These are phyloP conservation scores for Girardinichthys multiradiatus DNA, from an alignment of 2,113 vertebrate genomes.

Conservation along the genomic window DNA sequence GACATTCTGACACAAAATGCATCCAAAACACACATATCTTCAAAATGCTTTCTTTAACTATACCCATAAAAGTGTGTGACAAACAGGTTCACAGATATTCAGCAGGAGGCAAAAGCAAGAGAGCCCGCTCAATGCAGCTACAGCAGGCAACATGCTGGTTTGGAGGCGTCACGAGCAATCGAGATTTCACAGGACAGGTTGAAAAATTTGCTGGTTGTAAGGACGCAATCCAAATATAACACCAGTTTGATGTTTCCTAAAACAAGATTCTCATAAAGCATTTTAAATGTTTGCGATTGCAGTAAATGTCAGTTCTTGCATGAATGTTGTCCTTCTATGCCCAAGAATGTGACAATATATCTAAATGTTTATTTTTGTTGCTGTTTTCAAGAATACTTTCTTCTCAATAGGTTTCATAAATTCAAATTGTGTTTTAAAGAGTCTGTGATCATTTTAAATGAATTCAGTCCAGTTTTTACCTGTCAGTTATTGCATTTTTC, in stretches of 20 bases:
- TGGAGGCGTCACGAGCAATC: not conserved
- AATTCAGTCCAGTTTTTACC: too few relatives aligned
- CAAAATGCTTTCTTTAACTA: conserved; percentile 24
- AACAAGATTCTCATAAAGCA: not conserved
- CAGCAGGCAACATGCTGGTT: not conserved
- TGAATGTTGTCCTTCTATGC: too few relatives aligned
- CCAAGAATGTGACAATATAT: too few relatives aligned
- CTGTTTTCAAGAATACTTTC: too few relatives aligned
- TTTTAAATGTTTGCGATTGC: not conserved
- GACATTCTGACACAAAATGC: conserved; percentile 72
- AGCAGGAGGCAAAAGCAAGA: not conserved
- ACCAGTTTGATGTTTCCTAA: not conserved
- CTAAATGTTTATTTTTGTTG: too few relatives aligned
- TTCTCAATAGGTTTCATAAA: too few relatives aligned
- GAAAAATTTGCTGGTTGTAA: not conserved
- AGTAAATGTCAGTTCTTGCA: not conserved
- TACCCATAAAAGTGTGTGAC: not conserved
- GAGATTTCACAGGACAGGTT: not conserved
- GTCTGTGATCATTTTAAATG: too few relatives aligned
- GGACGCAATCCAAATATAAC: not conserved
- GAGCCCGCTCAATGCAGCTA: not conserved
- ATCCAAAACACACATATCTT: conserved; percentile 45
- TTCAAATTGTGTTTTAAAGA: too few relatives aligned
- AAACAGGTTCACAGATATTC: not conserved
- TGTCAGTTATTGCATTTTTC: too few relatives aligned